phyloP scores from a whole-genome alignment of 2,888 invertebrate genomes.

The Gastracanthus pulcherrimus region DNA sequence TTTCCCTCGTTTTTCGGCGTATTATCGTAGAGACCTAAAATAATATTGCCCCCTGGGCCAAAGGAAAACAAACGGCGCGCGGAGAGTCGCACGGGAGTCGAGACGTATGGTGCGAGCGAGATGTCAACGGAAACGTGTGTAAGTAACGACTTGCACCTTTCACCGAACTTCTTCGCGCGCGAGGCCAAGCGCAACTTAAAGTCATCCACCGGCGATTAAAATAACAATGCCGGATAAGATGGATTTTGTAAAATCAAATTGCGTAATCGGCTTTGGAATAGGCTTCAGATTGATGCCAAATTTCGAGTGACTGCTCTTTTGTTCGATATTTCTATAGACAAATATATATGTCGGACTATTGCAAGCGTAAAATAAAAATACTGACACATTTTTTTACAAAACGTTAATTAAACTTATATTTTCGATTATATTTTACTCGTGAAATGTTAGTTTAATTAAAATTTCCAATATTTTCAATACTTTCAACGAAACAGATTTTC shows the following conservation, averaged over 20 bases:
- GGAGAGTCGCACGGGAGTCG: not conserved
- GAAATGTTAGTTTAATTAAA: too few species aligned
- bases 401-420: too few species aligned
- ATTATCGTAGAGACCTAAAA: conserved; percentile 48
- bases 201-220: not conserved
- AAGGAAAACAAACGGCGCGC: conserved; percentile 37
- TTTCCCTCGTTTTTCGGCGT: not conserved
- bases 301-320: not conserved
- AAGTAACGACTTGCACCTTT: conserved; percentile 42
- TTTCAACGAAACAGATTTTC: too few species aligned
- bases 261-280: not conserved
- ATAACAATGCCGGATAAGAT: not conserved
- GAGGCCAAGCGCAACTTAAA: not conserved
- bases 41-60: conserved; percentile 45
- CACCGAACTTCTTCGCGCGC: conserved; percentile 21
- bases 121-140: conserved; percentile 33
- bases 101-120: conserved; percentile 17
- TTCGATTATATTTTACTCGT: too few species aligned
- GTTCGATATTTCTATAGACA: not conserved
- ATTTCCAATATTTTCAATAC: too few species aligned
- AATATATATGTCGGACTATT: not conserved
- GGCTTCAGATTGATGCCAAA: not conserved
- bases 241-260: conserved; percentile 5
- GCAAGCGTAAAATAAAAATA: not conserved
- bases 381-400: too few species aligned